Evolutionary conservation across 2,113 vertebrate species (phyloP), one percentile per base, ranked within the genome.

Genomic region (Poicephalus gulielmi): DNA sequence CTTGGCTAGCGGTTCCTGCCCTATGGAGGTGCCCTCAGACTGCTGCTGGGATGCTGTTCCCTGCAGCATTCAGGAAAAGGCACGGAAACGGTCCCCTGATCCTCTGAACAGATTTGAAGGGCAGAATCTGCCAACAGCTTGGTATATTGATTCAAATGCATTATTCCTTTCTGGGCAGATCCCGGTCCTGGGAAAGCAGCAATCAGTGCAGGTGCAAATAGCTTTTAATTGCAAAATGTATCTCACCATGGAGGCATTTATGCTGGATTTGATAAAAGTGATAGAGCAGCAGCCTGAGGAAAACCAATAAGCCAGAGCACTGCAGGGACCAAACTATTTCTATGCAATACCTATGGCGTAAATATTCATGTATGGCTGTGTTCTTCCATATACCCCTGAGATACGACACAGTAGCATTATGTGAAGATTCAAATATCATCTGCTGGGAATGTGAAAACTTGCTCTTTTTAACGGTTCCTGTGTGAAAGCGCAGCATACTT

Each of bases 151-250:
- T 95, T 94, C 92, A 84, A 95, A 83, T 20, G 66, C 82, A 47
- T 96, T 92, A 87, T 93, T 95, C 88, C 88, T 95, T 95, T 81
- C 91, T 24, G 46, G 81, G 78, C 92, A 97, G 88, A 73, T 90
- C 71, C 88, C 30, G 80, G 88, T 86, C 84, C 91, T 86, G 88
- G 90, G 93, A 95, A 96, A 96, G 92, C 71, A 96, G 90, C 79
- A 83, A 90, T 95, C 92, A 80, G 90, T 92, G 91, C 90, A 95
- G 94, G 90, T 94, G 95, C 93, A 97, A 92, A 97, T 90, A 86
- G 94, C 92, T 96, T 96, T 95, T 96, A 96, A 97, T 97, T 97
- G 96, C 95, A 86, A 92, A 95, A 90, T 52, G 74, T 94, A 79
- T 96, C 92, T 95, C 95, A 68, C 95, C 76, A 64, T 5, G 93